A percentile compares a stretch with the other conserved stretches of the same genome.
Evolutionary conservation across 2,113 vertebrate genomes (phyloP).

Genomic region (Gobiocypris rarus): DNA sequence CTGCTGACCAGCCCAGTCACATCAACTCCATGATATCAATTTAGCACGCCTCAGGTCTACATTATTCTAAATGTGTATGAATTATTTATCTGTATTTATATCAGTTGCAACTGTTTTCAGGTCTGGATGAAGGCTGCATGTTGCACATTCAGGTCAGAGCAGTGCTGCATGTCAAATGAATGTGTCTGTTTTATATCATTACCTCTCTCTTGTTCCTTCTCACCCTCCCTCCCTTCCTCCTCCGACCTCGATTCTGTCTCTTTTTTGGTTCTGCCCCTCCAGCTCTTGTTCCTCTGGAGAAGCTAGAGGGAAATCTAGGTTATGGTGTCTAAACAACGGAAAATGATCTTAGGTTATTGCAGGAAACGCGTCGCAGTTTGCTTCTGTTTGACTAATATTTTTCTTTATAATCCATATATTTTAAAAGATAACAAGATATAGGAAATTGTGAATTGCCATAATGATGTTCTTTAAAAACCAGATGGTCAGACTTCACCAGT

Average conservation of each 20-base stretch:
- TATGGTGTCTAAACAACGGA: constrained; percentile 35
- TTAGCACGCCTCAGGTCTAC: background rate
- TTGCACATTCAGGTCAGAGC: background rate
- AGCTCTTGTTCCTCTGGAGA: constrained; percentile 48
- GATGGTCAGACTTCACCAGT: constrained; percentile 20
- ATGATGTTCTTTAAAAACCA: background rate
- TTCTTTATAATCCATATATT: constrained; percentile 7
- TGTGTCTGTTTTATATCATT: background rate
- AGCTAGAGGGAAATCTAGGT: constrained; percentile 54
- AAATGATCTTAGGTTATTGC: constrained; percentile 24
- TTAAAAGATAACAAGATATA: background rate
- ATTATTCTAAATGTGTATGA: background rate
- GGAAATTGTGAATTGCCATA: background rate
- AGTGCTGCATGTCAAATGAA: background rate
- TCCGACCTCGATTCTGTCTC: constrained; percentile 45
- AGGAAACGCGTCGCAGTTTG: background rate
- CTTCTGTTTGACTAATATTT: background rate
- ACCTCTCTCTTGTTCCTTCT: background rate
- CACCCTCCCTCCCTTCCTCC: constrained; percentile 16
- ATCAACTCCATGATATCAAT: background rate
- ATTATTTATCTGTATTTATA: background rate
- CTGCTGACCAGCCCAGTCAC: constrained; percentile 8
- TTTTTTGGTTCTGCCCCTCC: constrained; percentile 43
- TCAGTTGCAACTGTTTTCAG: background rate
- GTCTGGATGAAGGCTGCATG: background rate